Base-by-base conservation (phyloP, 2,797 vertebrate species). In the Phoeniculus purpureus region DNA sequence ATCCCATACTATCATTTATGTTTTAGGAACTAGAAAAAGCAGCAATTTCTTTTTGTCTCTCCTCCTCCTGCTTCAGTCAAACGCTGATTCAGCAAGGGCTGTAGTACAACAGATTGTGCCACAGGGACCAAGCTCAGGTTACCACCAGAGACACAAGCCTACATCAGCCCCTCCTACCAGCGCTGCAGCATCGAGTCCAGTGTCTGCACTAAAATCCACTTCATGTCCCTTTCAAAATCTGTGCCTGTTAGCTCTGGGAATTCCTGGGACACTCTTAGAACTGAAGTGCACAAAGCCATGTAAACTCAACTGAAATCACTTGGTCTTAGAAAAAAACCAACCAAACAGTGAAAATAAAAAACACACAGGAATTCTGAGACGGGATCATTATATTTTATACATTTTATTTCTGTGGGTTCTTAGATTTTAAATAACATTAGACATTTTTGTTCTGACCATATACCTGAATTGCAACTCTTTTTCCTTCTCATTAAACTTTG, bases 401-500 rank as follows among this genome's bases (percentile, higher is more conserved):
- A 10, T 75, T 88, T 86, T 86, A 90, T 94, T 96, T 91, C 55
- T 87, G 31, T 48, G 75, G 80, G 31, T 13, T 27, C 27, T 86
- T 48, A 78, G 45, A 43, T 55, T 88, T 78, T 75, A 58, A 87
- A 17, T 55, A 81, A 67, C 81, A 83, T 6, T 21, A 85, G 34
- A 81, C 40, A 77, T 78, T 87, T 89, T 54, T 75, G 34, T 80
- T 85, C 55, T 85, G 60, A 87, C 58, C 26, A 50, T 59, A 23
- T 25, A 55, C 47, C 76, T 81, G 81, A 95, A 96, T 52, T 86
- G 75, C 84, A 92, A 77, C 84, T 94, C 61, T 81, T 62, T 76
- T 58, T 68, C 76, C 71, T 87, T 60, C 60, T 84, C 80, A 89
- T 88, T 94, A 82, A 96, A 88, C 92, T 85, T 84, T 34, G 80